Percentiles rank a stretch among this genome's conserved stretches.
Evolutionary conservation across 2,797 vertebrate genomes (phyloP).

Genomic region (Percopsis omiscomaycus): DNA sequence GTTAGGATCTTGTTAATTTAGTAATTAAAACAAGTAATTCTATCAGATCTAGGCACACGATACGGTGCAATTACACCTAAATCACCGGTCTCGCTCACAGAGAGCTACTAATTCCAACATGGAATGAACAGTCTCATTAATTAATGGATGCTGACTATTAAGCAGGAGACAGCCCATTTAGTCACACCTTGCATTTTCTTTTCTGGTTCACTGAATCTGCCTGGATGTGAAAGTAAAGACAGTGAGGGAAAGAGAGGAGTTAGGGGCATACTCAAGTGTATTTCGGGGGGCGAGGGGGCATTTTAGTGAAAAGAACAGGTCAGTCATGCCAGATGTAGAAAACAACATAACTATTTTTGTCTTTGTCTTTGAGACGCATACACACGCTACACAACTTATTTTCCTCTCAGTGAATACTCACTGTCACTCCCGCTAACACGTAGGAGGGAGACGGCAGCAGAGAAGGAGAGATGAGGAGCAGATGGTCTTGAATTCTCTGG

Average conservation of each 20-base stretch:
- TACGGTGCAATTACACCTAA: too few species aligned
- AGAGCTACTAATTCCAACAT: background rate
- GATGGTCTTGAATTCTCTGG: slow-evolving; percentile 56
- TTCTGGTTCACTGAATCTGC: slow-evolving; percentile 8
- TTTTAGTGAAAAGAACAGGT: slow-evolving; percentile 18
- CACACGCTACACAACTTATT: slow-evolving; percentile 6
- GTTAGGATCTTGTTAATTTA: too few species aligned
- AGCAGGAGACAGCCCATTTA: slow-evolving; percentile 32
- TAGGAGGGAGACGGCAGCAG: slow-evolving; percentile 30
- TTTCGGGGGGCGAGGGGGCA: background rate
- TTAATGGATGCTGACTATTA: slow-evolving; percentile 47
- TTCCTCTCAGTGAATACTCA: slow-evolving; percentile 9
- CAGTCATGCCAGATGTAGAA: slow-evolving; percentile 18
- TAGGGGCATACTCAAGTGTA: background rate
- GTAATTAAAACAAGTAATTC: too few species aligned
- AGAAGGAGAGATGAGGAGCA: slow-evolving; percentile 12
- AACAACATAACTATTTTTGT: background rate
- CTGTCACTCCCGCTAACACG: slow-evolving; percentile 48
- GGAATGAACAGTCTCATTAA: slow-evolving; percentile 52
- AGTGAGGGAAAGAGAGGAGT: slow-evolving; percentile 1
- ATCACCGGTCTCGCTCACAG: background rate
- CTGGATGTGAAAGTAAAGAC: slow-evolving; percentile 15
- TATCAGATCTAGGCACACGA: too few species aligned
- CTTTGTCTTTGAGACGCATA: background rate
- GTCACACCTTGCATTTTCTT: slow-evolving; percentile 35